Percentiles rank a stretch among this genome's conserved stretches.
Evolutionary conservation across 2,888 invertebrate genomes (phyloP).

Genomic region (Latrodectus hesperus): DNA sequence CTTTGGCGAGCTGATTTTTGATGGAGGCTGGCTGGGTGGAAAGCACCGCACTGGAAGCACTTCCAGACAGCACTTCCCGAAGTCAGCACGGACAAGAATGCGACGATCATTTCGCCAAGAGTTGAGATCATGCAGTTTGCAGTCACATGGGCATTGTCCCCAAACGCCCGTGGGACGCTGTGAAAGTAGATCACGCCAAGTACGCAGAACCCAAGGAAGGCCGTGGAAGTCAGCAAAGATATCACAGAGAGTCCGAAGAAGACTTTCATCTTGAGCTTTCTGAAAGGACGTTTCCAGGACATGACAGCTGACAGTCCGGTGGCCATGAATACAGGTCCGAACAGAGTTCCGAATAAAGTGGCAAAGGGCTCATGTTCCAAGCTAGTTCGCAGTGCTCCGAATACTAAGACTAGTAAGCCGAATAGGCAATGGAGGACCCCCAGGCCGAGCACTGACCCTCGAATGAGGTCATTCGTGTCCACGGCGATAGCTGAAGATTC

Average conservation of each 20-base stretch:
- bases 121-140: conserved; percentile 56
- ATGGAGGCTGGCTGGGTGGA: conserved; percentile 9
- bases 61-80: conserved; percentile 47
- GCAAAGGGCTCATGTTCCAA: conserved; percentile 45
- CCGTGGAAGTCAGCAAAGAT: conserved; percentile 20
- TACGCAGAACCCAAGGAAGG: conserved; percentile 38
- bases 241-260: conserved; percentile 35
- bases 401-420: conserved; percentile 51
- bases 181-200: conserved; percentile 45
- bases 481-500: conserved; percentile 37
- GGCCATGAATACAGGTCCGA: conserved; percentile 59
- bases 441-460: conserved; percentile 64
- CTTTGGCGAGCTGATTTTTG: conserved; percentile 37
- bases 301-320: conserved; percentile 61
- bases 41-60: conserved; percentile 17
- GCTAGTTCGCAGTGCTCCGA: conserved; percentile 49
- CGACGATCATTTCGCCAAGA: conserved; percentile 40
- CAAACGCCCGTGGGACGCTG: conserved; percentile 30
- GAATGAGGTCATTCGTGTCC: conserved; percentile 63
- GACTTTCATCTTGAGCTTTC: conserved; percentile 53
- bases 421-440: conserved; percentile 63
- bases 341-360: conserved; percentile 59
- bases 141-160: conserved; percentile 33
- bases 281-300: conserved; percentile 45
- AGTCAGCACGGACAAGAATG: conserved; percentile 22